phyloP scores from a whole-genome alignment of 2,797 vertebrate species.

The Silurus aristotelis region DNA sequence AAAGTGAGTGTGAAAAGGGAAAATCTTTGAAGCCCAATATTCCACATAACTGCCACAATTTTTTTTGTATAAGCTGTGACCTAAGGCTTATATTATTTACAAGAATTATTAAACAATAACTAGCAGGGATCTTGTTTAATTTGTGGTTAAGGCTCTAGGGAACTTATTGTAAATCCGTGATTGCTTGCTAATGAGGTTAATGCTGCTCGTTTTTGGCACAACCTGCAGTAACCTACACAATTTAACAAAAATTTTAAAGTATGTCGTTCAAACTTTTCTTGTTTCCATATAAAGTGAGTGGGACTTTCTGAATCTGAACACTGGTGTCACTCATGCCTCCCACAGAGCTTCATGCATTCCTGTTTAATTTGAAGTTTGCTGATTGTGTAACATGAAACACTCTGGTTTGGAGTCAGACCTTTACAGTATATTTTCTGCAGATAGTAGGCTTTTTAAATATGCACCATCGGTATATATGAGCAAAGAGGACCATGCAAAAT shows the following conservation, averaged over 20 bases:
- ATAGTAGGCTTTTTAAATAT: background rate
- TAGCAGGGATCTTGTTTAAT: background rate
- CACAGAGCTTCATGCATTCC: background rate
- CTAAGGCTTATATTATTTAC: background rate
- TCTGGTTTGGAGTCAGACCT: background rate
- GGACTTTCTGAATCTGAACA: background rate
- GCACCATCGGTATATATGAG: no score
- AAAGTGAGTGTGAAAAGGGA: background rate
- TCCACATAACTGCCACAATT: background rate
- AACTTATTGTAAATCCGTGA: background rate
- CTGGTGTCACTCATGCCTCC: background rate
- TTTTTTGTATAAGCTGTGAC: slow-evolving; percentile 6
- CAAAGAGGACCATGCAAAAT: no score
- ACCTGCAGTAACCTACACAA: background rate
- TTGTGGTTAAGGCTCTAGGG: background rate
- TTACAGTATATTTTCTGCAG: background rate
- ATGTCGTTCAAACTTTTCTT: background rate
- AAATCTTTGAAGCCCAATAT: background rate
- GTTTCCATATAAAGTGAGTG: background rate
- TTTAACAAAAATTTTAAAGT: background rate
- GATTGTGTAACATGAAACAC: background rate
- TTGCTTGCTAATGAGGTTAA: slow-evolving; percentile 1
- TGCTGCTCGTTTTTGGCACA: background rate
- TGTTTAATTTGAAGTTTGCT: background rate
- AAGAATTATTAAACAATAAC: background rate